A percentile compares a stretch with the other conserved stretches of the same genome.
Evolutionary conservation across 2,888 invertebrate genomes (phyloP).

Genomic region (Xylocampa areola): DNA sequence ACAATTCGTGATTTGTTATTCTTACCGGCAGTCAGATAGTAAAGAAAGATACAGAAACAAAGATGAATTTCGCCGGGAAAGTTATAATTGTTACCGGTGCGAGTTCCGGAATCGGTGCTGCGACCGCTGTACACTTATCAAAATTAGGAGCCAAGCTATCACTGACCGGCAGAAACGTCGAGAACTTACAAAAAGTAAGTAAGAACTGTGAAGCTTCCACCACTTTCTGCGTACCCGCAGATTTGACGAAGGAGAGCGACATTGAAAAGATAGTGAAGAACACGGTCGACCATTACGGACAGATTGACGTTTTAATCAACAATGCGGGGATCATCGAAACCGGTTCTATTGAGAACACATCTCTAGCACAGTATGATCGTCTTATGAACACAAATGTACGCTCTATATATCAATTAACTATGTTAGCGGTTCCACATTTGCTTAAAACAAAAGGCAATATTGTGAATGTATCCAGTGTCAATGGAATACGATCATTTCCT

Average conservation of each 20-base stretch:
- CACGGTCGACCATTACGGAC: constrained; percentile 93
- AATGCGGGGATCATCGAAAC: constrained; percentile 96
- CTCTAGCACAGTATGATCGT: constrained; percentile 96
- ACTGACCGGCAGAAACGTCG: constrained; percentile 92
- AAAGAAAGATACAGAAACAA: constrained; percentile 38
- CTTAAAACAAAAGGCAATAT: constrained; percentile 96
- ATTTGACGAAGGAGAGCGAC: constrained; percentile 93
- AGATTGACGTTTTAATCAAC: constrained; percentile 95
- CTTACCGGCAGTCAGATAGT: background rate
- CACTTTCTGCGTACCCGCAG: constrained; percentile 91
- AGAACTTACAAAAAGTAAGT: constrained; percentile 89
- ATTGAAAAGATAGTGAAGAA: constrained; percentile 92
- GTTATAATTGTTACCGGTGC: constrained; percentile 94
- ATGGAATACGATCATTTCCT: constrained; percentile 96
- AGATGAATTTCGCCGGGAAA: constrained; percentile 92
- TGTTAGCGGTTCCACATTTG: constrained; percentile 96
- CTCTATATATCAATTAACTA: constrained; percentile 94
- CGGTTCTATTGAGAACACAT: constrained; percentile 96
- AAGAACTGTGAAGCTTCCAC: constrained; percentile 78
- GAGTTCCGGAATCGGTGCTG: constrained; percentile 96
- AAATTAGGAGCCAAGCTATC: constrained; percentile 93
- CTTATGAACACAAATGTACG: constrained; percentile 97
- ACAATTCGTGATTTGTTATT: constrained; percentile 32
- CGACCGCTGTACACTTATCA: constrained; percentile 94
- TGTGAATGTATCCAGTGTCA: constrained; percentile 98